Evolutionary conservation across 2,113 vertebrate species (phyloP).

Genomic region (Rattus rattus): DNA sequence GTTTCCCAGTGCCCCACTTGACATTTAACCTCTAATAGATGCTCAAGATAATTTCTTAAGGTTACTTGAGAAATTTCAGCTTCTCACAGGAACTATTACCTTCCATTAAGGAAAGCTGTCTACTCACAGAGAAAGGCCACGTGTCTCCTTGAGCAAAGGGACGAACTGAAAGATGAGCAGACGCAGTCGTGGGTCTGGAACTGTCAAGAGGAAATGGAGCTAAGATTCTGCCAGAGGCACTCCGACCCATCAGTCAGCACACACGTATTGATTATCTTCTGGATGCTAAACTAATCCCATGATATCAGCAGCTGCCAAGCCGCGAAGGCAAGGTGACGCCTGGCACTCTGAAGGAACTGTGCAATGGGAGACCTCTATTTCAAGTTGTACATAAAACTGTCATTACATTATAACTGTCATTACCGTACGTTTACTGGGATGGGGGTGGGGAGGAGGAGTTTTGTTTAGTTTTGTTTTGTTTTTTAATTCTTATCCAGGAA

Average conservation of each 20-base stretch:
- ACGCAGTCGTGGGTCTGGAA: neutral
- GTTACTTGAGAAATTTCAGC: slow-evolving; percentile 21
- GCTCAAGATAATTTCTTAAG: slow-evolving; percentile 63
- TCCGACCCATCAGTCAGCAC: neutral
- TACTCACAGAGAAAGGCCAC: slow-evolving; percentile 31
- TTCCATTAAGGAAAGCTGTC: slow-evolving; percentile 56
- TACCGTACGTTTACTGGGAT: neutral
- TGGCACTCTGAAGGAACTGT: neutral
- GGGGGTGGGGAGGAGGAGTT: no score
- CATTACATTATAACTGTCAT: neutral
- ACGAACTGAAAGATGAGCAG: slow-evolving; percentile 49
- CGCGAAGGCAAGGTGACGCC: slow-evolving; percentile 29
- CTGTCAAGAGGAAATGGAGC: slow-evolving; percentile 51
- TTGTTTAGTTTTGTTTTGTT: neutral
- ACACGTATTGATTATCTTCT: slow-evolving; percentile 2
- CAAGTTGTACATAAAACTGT: neutral
- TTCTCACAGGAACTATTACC: neutral
- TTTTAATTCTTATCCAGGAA: neutral
- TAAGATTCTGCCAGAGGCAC: slow-evolving; percentile 34
- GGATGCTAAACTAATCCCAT: neutral
- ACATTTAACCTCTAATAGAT: slow-evolving; percentile 48
- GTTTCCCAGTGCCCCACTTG: neutral
- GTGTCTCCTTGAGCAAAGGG: slow-evolving; percentile 52
- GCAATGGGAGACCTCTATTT: slow-evolving; percentile 17
- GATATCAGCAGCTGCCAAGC: slow-evolving; percentile 12